phyloP scores from a whole-genome alignment of 2,888 invertebrate genomes.

The Meteorus cinctellus region DNA sequence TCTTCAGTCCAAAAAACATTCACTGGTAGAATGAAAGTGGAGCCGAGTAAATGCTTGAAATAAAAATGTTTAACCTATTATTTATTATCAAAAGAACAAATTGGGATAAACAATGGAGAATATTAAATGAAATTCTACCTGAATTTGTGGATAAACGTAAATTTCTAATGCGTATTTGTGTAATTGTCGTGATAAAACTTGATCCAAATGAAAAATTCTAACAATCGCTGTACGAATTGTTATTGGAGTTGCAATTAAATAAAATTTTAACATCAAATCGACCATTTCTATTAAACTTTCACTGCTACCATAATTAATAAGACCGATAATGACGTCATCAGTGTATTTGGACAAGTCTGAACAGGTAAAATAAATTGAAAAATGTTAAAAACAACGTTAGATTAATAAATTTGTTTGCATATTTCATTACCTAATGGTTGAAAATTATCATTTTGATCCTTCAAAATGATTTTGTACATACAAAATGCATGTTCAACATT shows the following conservation, averaged over 20 bases:
- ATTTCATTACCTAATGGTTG: slow-evolving; percentile 61
- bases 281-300: slow-evolving; percentile 50
- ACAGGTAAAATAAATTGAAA: neutral
- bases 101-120: no score
- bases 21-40: slow-evolving; percentile 52
- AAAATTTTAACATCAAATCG: slow-evolving; percentile 52
- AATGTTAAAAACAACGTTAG: neutral
- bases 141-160: slow-evolving; percentile 56
- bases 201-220: slow-evolving; percentile 53
- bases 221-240: slow-evolving; percentile 56
- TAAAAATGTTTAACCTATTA: neutral
- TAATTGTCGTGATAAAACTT: slow-evolving; percentile 56
- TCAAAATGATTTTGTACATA: slow-evolving; percentile 58
- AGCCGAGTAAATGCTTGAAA: slow-evolving; percentile 34
- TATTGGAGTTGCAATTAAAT: slow-evolving; percentile 49
- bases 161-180: slow-evolving; percentile 57
- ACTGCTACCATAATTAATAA: slow-evolving; percentile 47
- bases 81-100: no score
- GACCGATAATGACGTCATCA: slow-evolving; percentile 54
- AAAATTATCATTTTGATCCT: slow-evolving; percentile 57
- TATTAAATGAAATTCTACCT: slow-evolving; percentile 43
- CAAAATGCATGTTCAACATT: slow-evolving; percentile 55
- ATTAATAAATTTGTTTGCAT: neutral
- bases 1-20: slow-evolving; percentile 59
- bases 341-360: slow-evolving; percentile 56